Base-by-base conservation (phyloP, 2,888 invertebrate genomes). In the Sthenelais limicola region DNA sequence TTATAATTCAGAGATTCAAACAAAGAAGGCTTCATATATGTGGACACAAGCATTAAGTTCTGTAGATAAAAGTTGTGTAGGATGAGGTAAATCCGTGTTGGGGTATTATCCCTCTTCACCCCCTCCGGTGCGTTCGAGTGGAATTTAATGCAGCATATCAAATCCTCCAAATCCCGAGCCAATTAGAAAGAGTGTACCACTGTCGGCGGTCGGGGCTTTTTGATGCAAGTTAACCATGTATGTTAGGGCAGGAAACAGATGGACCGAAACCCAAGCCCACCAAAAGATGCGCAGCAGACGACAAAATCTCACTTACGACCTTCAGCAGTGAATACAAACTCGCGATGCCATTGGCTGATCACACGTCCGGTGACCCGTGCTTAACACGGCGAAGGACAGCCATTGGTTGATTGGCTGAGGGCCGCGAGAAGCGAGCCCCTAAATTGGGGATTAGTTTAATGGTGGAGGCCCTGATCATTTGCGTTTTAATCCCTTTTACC, bases 71-170 rank as follows among this genome's bases (percentile, higher is more conserved):
- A n/a, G n/a, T n/a, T n/a, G n/a, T n/a, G n/a, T n/a, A n/a, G n/a
- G n/a, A n/a, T n/a, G n/a, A n/a, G n/a, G n/a, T n/a, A n/a, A n/a
- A n/a, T n/a, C n/a, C n/a, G n/a, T n/a, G n/a, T n/a, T n/a, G n/a
- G n/a, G n/a, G n/a, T n/a, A n/a, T n/a, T n/a, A n/a, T n/a, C n/a
- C n/a, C n/a, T n/a, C n/a, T n/a, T n/a, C n/a, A n/a, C n/a, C n/a
- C n/a, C n/a, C n/a, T n/a, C n/a, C n/a, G n/a, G n/a, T n/a, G n/a
- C n/a, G n/a, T n/a, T n/a, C 18, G 32, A 5, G 9, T 18, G 38
- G 62, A 43, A 62, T 62, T 62, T 38, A 35, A 62, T 12, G 62
- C 62, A 43, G 62, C 62, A n/a, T 62, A 62, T 62, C 28, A 38
- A 62, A 62, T 62, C 62, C 62, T 26, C 26, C 62, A 35, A 62